A percentile compares a stretch with the other conserved stretches of the same genome.
Evolutionary conservation across 2,113 vertebrate species (phyloP).

Genomic region (Trachemys scripta): DNA sequence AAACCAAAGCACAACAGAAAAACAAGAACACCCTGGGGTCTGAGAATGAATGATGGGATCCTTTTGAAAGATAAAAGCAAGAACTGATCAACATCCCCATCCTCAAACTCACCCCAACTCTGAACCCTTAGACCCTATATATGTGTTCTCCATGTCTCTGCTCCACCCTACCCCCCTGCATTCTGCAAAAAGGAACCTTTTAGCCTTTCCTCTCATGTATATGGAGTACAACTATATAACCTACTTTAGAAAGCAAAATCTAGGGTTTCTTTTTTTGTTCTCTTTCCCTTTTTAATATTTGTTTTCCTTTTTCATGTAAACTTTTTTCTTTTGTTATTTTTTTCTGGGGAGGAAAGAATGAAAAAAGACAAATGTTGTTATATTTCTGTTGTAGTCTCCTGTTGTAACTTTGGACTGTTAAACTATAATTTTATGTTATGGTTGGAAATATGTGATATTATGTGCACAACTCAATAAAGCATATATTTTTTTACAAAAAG

Average conservation of each 20-base stretch:
- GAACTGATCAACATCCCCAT: not conserved
- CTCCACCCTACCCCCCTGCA: not conserved
- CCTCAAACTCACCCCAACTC: slow-evolving; percentile 39
- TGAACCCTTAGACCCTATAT: slow-evolving; percentile 20
- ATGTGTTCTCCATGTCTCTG: slow-evolving; percentile 19
- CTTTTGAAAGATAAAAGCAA: slow-evolving; percentile 25
- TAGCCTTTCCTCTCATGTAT: slow-evolving; percentile 3
- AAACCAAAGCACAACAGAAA: not conserved
- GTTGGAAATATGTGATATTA: slow-evolving; percentile 44
- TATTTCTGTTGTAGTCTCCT: slow-evolving; percentile 4
- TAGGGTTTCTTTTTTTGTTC: slow-evolving; percentile 21
- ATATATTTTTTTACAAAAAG: slow-evolving; percentile 31
- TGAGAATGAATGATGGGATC: not conserved
- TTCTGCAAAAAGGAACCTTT: not conserved
- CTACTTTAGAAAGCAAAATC: not conserved
- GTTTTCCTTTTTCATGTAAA: not conserved
- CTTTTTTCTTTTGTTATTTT: not conserved
- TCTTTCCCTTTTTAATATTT: slow-evolving; percentile 15
- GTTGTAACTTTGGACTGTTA: slow-evolving; percentile 54
- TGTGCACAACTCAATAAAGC: slow-evolving; percentile 60
- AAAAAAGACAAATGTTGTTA: slow-evolving; percentile 1
- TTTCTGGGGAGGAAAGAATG: slow-evolving; percentile 3
- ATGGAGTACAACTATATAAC: not conserved
- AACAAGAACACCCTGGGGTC: not conserved
- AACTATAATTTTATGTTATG: slow-evolving; percentile 43